A percentile compares a stretch with the other conserved stretches of the same genome.
Evolutionary conservation across 2,888 invertebrate genomes (phyloP).

Genomic region (Cerastoderma edule): DNA sequence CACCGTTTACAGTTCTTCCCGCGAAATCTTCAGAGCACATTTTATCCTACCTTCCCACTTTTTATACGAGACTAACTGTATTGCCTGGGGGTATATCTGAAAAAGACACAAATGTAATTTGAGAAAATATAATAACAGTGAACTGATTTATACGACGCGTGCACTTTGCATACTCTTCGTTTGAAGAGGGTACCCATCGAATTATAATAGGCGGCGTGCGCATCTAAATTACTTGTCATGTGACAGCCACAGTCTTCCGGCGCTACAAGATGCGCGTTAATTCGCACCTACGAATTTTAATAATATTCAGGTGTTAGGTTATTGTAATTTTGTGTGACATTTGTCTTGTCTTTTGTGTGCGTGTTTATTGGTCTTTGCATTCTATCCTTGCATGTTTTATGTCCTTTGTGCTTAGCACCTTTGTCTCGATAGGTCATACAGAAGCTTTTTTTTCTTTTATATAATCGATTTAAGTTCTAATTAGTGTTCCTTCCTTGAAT

Average conservation of each 20-base stretch:
- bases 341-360: too few relatives aligned
- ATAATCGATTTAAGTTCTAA: too few relatives aligned
- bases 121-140: slow-evolving; percentile 50
- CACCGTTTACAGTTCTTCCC: too few relatives aligned
- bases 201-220: slow-evolving; percentile 10
- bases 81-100: slow-evolving; percentile 13
- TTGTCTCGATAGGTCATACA: too few relatives aligned
- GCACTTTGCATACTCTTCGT: slow-evolving; percentile 38
- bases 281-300: slow-evolving; percentile 21
- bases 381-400: too few relatives aligned
- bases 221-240: slow-evolving; percentile 19
- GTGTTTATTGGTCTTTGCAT: too few relatives aligned
- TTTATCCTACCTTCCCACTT: too few relatives aligned
- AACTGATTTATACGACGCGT: slow-evolving; percentile 28
- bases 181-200: slow-evolving; percentile 26
- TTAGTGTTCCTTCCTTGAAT: too few relatives aligned
- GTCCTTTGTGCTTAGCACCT: too few relatives aligned
- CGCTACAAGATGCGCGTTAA: slow-evolving; percentile 18
- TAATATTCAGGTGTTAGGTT: slow-evolving; percentile 6
- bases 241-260: slow-evolving; percentile 14
- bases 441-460: too few relatives aligned
- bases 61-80: slow-evolving; percentile 3
- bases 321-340: too few relatives aligned
- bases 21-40: too few relatives aligned
- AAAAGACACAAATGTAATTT: slow-evolving; percentile 42